Percentiles rank a stretch among this genome's conserved stretches.
phyloP scores from a whole-genome alignment of 2,797 vertebrate species.

The Enteromius paludinosus region DNA sequence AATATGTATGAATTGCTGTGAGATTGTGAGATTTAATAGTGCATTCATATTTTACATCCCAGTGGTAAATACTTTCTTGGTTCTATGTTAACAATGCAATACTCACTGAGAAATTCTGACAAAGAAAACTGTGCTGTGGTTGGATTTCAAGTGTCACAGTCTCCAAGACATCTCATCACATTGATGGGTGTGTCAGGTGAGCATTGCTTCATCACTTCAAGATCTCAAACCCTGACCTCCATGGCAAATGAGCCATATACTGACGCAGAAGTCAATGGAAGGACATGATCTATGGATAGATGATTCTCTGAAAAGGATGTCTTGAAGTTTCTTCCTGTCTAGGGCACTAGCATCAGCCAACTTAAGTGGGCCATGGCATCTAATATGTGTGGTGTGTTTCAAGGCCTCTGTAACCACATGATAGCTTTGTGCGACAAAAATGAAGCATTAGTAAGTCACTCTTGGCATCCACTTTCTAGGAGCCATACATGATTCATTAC shows the following conservation, averaged over 20 bases:
- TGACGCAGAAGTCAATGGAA: constrained; percentile 50
- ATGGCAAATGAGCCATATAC: constrained; percentile 63
- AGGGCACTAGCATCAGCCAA: constrained; percentile 7
- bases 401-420: not conserved
- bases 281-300: constrained; percentile 46
- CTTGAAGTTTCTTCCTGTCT: not conserved
- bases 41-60: not conserved
- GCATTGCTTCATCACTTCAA: constrained; percentile 43
- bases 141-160: not conserved
- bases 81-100: too few relatives aligned
- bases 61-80: not conserved
- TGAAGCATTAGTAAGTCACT: not conserved
- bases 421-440: not conserved
- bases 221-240: constrained; percentile 57
- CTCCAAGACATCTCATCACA: constrained; percentile 43
- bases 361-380: not conserved
- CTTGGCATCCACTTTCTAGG: not conserved
- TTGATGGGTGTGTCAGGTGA: constrained; percentile 36
- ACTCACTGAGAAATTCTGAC: not conserved
- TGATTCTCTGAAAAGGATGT: not conserved
- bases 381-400: not conserved
- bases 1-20: too few relatives aligned
- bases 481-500: not conserved
- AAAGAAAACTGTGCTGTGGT: not conserved
- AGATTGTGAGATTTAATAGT: not conserved